Evolutionary conservation across 2,888 invertebrate genomes (phyloP).

Genomic region (Galeruca laticollis): DNA sequence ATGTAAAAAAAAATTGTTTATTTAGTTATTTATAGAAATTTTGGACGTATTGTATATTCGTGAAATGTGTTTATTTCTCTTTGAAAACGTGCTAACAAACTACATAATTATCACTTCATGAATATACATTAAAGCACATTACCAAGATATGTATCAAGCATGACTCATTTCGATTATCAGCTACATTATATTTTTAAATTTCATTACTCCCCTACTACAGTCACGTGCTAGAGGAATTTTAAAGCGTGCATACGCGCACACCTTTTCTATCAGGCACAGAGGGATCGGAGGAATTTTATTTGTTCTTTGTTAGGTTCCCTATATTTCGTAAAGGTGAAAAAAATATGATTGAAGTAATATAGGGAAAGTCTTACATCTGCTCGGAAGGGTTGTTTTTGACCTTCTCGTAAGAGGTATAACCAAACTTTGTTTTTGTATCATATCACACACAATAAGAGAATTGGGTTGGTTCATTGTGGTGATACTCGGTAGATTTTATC

Average conservation of each 20-base stretch:
- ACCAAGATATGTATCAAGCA: constrained; percentile 26
- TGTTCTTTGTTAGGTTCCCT: constrained; percentile 34
- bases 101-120: constrained; percentile 6
- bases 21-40: too few species aligned
- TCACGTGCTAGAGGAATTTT: constrained; percentile 25
- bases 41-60: too few species aligned
- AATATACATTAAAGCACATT: constrained; percentile 22
- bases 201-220: constrained; percentile 18
- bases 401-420: constrained; percentile 4
- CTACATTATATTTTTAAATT: constrained; percentile 35
- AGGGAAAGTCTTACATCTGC: constrained; percentile 39
- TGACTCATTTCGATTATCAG: constrained; percentile 29
- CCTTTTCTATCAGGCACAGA: neutral
- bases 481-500: too few species aligned
- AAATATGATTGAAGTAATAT: constrained; percentile 31
- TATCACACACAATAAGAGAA: too few species aligned
- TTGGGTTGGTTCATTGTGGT: too few species aligned
- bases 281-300: constrained; percentile 18
- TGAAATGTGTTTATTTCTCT: too few species aligned
- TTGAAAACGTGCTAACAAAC: constrained; percentile 2
- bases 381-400: constrained; percentile 27
- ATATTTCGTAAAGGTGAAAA: constrained; percentile 38
- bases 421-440: constrained; percentile 10
- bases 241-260: constrained; percentile 21
- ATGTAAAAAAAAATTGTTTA: too few species aligned